phyloP scores from a whole-genome alignment of 2,113 vertebrate species.

The Vireo altiloquus region DNA sequence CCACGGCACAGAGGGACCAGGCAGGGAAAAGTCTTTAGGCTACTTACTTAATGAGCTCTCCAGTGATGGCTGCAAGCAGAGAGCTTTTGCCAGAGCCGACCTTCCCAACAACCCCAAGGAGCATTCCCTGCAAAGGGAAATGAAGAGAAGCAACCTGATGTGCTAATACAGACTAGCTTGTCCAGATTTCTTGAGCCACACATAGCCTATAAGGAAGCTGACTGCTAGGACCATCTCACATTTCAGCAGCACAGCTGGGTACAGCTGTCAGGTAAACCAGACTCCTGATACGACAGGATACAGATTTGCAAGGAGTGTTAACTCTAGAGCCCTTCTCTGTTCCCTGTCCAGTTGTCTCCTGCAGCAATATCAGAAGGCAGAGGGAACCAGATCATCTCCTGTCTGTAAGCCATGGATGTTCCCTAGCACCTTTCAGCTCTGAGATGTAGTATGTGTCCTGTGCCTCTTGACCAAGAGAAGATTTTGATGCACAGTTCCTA shows the following conservation, averaged over 20 bases:
- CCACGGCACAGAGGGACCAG: fast-evolving
- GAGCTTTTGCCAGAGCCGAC: constrained; percentile 95
- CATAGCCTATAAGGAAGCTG: not conserved
- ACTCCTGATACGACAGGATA: not conserved
- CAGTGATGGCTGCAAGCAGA: constrained; percentile 86
- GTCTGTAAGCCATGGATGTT: not conserved
- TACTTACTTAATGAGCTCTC: constrained; percentile 89
- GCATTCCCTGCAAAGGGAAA: constrained; percentile 78
- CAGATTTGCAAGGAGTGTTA: not conserved
- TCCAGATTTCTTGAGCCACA: not conserved
- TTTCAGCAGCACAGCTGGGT: not conserved
- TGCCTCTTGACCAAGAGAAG: not conserved
- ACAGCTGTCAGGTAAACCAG: not conserved
- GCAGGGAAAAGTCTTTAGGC: not conserved
- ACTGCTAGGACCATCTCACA: not conserved
- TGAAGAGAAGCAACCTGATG: not conserved
- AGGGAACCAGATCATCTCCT: not conserved
- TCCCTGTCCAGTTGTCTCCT: not conserved
- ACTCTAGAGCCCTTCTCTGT: not conserved
- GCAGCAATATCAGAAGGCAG: not conserved
- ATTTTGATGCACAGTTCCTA: not conserved
- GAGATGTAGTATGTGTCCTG: not conserved
- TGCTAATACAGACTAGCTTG: not conserved
- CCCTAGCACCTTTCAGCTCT: not conserved
- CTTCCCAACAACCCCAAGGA: constrained; percentile 91